Percentiles rank a stretch among this genome's conserved stretches.
phyloP scores from a whole-genome alignment of 2,888 invertebrate species.

The Drosophila nr. medialis region DNA sequence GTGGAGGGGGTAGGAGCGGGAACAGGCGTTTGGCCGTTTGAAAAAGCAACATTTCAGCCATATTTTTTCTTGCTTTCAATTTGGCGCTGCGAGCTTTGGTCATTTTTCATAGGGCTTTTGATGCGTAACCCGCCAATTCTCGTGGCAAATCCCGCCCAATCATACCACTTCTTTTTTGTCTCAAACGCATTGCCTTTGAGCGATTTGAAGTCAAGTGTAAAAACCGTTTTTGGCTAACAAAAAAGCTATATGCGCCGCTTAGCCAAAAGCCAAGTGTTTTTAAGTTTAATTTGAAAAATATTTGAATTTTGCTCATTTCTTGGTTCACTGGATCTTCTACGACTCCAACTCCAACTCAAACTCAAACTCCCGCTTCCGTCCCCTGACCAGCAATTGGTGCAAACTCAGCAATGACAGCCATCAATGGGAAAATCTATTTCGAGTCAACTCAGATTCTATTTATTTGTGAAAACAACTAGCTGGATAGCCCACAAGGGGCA shows the following conservation, averaged over 20 bases:
- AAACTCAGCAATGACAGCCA: constrained; percentile 56
- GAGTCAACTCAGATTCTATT: constrained; percentile 29
- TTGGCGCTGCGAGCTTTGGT: constrained; percentile 74
- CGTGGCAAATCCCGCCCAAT: constrained; percentile 19
- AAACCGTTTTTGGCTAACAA: constrained; percentile 69
- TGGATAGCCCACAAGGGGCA: constrained; percentile 45
- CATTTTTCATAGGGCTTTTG: constrained; percentile 79
- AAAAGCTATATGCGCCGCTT: constrained; percentile 44
- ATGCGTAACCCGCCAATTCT: constrained; percentile 69
- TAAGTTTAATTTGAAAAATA: constrained; percentile 80
- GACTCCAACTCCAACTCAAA: constrained; percentile 8
- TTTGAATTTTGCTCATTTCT: constrained; percentile 81
- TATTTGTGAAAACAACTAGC: constrained; percentile 53
- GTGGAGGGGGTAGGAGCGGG: constrained; percentile 10
- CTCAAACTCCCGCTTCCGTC: neutral
- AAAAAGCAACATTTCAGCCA: constrained; percentile 79
- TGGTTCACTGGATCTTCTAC: constrained; percentile 63
- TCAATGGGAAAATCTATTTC: constrained; percentile 63
- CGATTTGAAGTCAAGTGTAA: constrained; percentile 82
- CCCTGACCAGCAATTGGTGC: constrained; percentile 51
- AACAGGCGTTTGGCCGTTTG: constrained; percentile 60
- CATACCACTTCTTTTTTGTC: neutral
- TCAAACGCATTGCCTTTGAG: constrained; percentile 76
- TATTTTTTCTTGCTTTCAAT: constrained; percentile 80
- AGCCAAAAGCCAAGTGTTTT: constrained; percentile 67